phyloP scores from a whole-genome alignment of 2,888 invertebrate genomes.

The Tetranychus truncatus region DNA sequence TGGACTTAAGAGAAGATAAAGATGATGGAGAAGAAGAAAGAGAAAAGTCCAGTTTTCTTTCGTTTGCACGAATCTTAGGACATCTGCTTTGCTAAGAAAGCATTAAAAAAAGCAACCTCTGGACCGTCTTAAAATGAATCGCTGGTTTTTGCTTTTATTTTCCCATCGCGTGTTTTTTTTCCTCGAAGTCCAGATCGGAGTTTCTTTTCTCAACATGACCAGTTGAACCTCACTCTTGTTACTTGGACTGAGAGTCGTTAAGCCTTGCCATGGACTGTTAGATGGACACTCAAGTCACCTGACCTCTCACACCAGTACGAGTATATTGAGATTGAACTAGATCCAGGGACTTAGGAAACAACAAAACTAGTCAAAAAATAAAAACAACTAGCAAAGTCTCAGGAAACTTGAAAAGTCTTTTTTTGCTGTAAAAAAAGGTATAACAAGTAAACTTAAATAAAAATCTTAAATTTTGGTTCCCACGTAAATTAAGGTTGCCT shows the following conservation, averaged over 20 bases:
- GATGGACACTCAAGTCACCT: background rate
- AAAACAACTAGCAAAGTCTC: background rate
- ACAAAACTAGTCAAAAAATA: background rate
- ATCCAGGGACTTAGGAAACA: background rate
- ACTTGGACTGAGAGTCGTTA: no score
- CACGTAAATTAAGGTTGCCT: background rate
- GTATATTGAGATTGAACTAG: background rate
- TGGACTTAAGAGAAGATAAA: background rate
- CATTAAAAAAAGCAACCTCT: no score
- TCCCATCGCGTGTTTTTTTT: background rate
- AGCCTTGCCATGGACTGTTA: no score
- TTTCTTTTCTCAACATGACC: no score
- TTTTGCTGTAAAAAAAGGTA: no score
- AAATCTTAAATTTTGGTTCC: background rate
- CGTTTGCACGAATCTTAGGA: background rate
- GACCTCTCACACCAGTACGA: background rate
- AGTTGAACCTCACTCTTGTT: no score
- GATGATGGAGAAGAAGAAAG: background rate
- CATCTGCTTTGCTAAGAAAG: background rate
- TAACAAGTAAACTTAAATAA: background rate
- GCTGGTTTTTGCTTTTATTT: background rate
- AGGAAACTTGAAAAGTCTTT: no score
- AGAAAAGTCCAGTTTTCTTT: constrained; percentile 3
- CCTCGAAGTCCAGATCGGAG: background rate
- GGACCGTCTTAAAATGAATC: no score